phyloP scores from a whole-genome alignment of 2,888 invertebrate species.

The Polyommatus iphigenia region DNA sequence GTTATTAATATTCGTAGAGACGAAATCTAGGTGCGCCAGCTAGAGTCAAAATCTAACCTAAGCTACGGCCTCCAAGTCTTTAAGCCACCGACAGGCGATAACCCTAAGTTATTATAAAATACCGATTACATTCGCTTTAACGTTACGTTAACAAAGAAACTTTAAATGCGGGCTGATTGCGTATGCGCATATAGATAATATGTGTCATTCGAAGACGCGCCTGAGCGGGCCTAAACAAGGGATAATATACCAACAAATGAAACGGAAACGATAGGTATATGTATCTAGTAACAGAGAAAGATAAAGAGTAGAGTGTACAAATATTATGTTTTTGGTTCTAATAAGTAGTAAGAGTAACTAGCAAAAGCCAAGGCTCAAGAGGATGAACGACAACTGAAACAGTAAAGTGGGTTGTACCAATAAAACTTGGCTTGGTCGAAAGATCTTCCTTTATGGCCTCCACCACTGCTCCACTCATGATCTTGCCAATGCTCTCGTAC shows the following conservation, averaged over 20 bases:
- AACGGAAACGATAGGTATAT: slow-evolving; percentile 60
- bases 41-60: neutral
- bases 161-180: slow-evolving; percentile 65
- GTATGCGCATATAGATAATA: slow-evolving; percentile 71
- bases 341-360: neutral
- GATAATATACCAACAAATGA: slow-evolving; percentile 53
- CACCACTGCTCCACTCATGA: no score
- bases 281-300: slow-evolving; percentile 51
- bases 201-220: slow-evolving; percentile 68
- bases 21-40: no score
- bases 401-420: no score
- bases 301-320: slow-evolving; percentile 31
- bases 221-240: slow-evolving; percentile 67
- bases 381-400: no score
- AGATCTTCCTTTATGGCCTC: no score
- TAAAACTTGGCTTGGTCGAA: no score
- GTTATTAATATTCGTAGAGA: no score
- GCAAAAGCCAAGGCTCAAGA: neutral
- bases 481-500: no score
- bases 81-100: neutral
- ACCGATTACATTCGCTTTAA: slow-evolving; percentile 1
- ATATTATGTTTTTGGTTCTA: neutral
- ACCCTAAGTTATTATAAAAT: neutral
- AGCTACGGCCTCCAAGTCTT: neutral
- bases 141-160: slow-evolving; percentile 3